phyloP scores from a whole-genome alignment of 2,113 vertebrate species.

The Actenoides hombroni region DNA sequence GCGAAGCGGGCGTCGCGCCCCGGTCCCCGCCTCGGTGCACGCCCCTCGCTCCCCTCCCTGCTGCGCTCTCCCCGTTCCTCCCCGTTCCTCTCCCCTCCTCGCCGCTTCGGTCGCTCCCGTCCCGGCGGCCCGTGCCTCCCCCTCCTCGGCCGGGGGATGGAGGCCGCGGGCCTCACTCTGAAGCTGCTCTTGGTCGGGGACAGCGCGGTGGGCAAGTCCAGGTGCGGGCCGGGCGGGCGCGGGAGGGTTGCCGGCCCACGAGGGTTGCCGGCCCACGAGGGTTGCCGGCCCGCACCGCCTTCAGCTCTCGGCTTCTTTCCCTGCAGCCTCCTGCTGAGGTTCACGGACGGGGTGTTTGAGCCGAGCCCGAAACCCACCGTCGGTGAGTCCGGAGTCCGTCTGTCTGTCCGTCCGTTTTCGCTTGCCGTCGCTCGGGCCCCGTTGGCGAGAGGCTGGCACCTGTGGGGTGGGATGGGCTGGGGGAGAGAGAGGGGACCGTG shows the following conservation, averaged over 20 bases:
- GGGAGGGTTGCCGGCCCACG: too few relatives aligned
- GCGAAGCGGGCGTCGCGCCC: too few relatives aligned
- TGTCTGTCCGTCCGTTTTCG: fast-evolving
- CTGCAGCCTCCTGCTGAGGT: conserved; percentile 31
- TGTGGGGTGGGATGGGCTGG: too few relatives aligned
- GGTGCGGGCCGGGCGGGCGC: not conserved
- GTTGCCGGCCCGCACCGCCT: fast-evolving
- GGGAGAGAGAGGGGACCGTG: fast-evolving
- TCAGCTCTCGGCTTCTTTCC: not conserved
- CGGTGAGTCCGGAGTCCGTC: not conserved
- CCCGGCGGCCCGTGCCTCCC: too few relatives aligned
- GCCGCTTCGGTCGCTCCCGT: too few relatives aligned
- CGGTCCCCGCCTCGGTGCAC: too few relatives aligned
- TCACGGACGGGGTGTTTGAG: conserved; percentile 23
- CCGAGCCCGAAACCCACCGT: not conserved
- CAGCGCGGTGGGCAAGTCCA: conserved; percentile 51
- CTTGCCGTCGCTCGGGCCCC: fast-evolving
- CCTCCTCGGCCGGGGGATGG: not conserved
- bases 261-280: fast-evolving
- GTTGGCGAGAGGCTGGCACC: fast-evolving
- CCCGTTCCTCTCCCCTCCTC: too few relatives aligned
- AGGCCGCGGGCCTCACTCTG: not conserved
- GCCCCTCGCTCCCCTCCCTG: too few relatives aligned
- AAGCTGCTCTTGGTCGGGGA: conserved; percentile 45
- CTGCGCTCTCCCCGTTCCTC: too few relatives aligned